phyloP scores from a whole-genome alignment of 2,888 invertebrate species.

The Conus canariensis region DNA sequence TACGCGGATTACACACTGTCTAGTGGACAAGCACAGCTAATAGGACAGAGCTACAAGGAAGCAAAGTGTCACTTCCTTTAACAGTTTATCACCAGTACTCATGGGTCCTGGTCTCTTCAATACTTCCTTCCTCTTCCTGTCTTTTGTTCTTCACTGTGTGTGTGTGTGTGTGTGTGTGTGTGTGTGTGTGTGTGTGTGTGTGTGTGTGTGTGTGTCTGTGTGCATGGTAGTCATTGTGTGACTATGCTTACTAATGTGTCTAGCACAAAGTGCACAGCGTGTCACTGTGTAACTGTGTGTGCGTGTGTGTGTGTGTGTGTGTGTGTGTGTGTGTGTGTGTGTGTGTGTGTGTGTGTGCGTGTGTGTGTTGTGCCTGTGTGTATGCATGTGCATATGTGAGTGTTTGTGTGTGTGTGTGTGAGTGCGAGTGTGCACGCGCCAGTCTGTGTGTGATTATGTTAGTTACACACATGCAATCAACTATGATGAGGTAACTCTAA shows the following conservation, averaged over 20 bases:
- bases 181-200: slow-evolving; percentile 21
- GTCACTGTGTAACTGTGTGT: not conserved
- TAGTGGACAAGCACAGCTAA: too few species aligned
- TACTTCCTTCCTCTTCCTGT: too few species aligned
- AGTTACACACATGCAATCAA: too few species aligned
- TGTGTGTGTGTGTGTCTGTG: slow-evolving; percentile 13
- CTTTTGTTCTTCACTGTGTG: not conserved
- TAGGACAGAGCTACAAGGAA: too few species aligned
- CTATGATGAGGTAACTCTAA: too few species aligned
- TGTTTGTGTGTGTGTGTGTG: not conserved
- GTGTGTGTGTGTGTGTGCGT: not conserved
- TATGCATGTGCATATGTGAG: not conserved
- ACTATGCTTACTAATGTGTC: not conserved
- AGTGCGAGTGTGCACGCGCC: not conserved
- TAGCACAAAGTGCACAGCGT: not conserved
- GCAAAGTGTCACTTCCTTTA: too few species aligned
- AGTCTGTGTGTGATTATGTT: not conserved
- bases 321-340: not conserved
- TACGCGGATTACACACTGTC: too few species aligned
- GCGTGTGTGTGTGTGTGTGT: not conserved
- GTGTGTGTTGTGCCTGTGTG: slow-evolving; percentile 1
- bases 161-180: slow-evolving; percentile 1
- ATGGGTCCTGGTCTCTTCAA: too few species aligned
- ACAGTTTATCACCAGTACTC: too few species aligned
- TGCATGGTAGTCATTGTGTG: not conserved